Evolutionary conservation across 2,797 vertebrate genomes (phyloP), one percentile per base, ranked within the genome.

Genomic region (Enteromius paludinosus): DNA sequence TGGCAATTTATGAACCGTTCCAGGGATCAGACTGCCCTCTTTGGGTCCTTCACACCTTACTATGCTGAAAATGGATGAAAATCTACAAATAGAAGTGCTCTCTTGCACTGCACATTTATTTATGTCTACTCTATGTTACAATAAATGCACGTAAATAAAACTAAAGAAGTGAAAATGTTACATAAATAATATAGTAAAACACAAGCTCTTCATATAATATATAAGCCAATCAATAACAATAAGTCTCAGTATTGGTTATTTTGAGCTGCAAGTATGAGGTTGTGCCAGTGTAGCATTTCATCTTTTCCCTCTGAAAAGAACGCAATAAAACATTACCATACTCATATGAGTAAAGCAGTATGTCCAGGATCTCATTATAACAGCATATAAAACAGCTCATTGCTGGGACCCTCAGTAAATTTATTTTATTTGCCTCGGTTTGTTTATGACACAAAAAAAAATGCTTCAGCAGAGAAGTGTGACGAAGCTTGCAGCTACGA

Each of bases 271-370:
- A 49, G 6, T 23, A n/a, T 59, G 28, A 43, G 45, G 41, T 72
- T 54, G 30, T 79, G 23, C 68, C 20, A 4, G 3, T 30, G 35
- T 17, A 79, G 33, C 35, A 43, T 52, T 66, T 78, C 47, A 30
- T 71, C n/a, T 33, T 78, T 69, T 62, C 38, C 28, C 62, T 30
- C 43, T 72, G 56, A 49, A 75, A 82, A 7, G 10, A 79, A 62
- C 33, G 65, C 61, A 80, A 11, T 65, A 74, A 85, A 82, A 82
- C 35, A 77, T 43, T 17, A 54, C n/a, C 45, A 56, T 83, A 83
- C 38, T 41, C 65, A 78, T 71, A 82, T 14, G 43, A 54, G 68
- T 70, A 71, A 66, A 66, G 72, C 49, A 35, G 45, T 38, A 54
- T 17, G 49, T 38, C 35, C 25, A 41, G 70, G 78, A 65, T 68